A percentile compares a stretch with the other conserved stretches of the same genome.
phyloP scores from a whole-genome alignment of 2,113 vertebrate species.

The Spheniscus mendiculus region DNA sequence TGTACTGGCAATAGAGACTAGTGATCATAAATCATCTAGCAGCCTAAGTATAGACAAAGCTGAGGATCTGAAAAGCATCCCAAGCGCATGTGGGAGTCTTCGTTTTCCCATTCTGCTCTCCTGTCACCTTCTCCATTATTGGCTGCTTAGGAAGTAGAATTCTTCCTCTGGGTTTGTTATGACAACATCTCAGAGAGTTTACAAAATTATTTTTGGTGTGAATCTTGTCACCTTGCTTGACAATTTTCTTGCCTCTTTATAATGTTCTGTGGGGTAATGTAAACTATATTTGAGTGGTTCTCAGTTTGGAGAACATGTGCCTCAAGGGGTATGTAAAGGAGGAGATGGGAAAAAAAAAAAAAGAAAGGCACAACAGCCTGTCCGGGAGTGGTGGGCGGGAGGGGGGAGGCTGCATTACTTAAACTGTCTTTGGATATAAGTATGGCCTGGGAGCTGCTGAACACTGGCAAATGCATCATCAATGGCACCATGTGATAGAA shows the following conservation, averaged over 20 bases:
- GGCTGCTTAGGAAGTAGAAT: background rate
- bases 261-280: background rate
- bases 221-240: slow-evolving; percentile 62
- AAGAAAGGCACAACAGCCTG: background rate
- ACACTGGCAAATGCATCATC: background rate
- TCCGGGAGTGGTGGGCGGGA: rapidly evolving
- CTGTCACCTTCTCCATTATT: slow-evolving; percentile 32
- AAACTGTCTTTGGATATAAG: background rate
- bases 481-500: background rate
- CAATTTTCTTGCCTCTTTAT: slow-evolving; percentile 49
- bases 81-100: background rate
- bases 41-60: background rate
- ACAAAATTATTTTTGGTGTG: slow-evolving; percentile 51
- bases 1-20: background rate
- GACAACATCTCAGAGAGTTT: slow-evolving; percentile 46
- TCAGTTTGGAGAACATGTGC: slow-evolving; percentile 25
- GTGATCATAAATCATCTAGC: slow-evolving; percentile 9
- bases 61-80: background rate
- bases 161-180: slow-evolving; percentile 61
- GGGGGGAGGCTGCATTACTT: background rate
- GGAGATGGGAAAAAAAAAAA: background rate
- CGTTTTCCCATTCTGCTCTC: background rate
- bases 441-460: background rate
- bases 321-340: slow-evolving; percentile 22
- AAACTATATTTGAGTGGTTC: slow-evolving; percentile 51